Percentiles rank a stretch among this genome's conserved stretches.
phyloP scores from a whole-genome alignment of 2,113 vertebrate genomes.

The Crotalus viridis region DNA sequence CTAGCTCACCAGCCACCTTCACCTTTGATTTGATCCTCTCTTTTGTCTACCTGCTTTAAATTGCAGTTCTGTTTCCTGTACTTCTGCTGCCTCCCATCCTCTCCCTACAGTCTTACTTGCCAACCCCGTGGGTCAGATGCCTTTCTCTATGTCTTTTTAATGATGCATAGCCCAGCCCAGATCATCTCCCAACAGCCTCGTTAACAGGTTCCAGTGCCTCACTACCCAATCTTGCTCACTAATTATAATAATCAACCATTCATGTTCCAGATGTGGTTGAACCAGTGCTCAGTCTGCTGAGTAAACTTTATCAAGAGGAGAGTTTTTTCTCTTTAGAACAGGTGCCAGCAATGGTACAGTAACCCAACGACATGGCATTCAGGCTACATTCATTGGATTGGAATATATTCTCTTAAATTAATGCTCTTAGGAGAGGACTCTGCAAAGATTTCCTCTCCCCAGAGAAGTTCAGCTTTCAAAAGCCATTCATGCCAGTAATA shows the following conservation, averaged over 20 bases:
- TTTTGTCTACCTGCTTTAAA: slow-evolving; percentile 8
- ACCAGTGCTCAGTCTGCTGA: neutral
- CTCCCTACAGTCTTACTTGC: slow-evolving; percentile 30
- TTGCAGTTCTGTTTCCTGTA: slow-evolving; percentile 22
- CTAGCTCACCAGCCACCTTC: neutral
- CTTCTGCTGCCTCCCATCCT: neutral
- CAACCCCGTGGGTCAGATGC: neutral
- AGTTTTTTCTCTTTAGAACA: neutral
- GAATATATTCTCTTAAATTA: neutral
- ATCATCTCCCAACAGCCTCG: slow-evolving; percentile 28
- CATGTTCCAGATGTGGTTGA: slow-evolving; percentile 15
- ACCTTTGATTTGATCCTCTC: slow-evolving; percentile 21
- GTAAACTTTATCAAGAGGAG: neutral
- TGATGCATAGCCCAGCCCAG: slow-evolving; percentile 2
- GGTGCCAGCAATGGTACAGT: neutral
- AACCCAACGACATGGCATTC: neutral
- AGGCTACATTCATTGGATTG: neutral
- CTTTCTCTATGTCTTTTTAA: slow-evolving; percentile 28
- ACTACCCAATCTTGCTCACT: neutral
- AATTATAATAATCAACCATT: slow-evolving; percentile 22
- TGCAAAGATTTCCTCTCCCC: neutral
- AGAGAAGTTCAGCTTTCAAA: neutral
- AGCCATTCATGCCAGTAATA: neutral
- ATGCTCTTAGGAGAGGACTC: neutral
- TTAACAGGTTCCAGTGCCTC: slow-evolving; percentile 2